A percentile compares a stretch with the other conserved stretches of the same genome.
Conservation (phyloP, 2,113 vertebrate species). For the Clupea harengus region DNA sequence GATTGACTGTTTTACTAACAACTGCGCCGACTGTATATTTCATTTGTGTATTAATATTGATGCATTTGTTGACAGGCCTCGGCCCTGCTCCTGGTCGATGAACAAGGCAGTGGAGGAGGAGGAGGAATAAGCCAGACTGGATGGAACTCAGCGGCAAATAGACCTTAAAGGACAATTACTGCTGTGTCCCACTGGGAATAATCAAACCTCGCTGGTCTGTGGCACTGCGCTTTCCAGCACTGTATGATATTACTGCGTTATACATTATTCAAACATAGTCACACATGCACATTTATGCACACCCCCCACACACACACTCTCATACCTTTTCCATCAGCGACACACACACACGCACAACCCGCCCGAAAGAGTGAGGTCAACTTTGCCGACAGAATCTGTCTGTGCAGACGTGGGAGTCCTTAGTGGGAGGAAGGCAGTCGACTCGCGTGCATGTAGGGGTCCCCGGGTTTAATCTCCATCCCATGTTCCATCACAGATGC, state of each 20-base stretch:
- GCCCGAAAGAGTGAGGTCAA: background rate
- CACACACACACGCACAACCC: background rate
- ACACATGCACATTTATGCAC: background rate
- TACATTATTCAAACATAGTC: slow-evolving; percentile 6
- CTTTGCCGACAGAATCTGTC: background rate
- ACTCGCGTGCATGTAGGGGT: background rate
- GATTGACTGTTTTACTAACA: background rate
- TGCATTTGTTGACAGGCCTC: slow-evolving; percentile 1
- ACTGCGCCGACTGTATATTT: background rate
- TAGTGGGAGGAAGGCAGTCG: background rate
- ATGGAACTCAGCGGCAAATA: background rate
- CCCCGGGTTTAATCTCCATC: background rate
- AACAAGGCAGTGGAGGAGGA: background rate
- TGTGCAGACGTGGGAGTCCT: background rate
- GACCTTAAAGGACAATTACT: background rate
- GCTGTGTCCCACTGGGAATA: background rate
- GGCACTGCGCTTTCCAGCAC: background rate
- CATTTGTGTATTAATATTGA: slow-evolving; percentile 21
- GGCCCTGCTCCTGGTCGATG: background rate
- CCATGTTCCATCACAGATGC: background rate
- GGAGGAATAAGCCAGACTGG: background rate
- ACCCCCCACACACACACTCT: background rate
- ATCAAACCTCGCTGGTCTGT: background rate
- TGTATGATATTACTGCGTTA: background rate
- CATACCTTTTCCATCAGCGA: background rate